Evolutionary conservation across 2,113 vertebrate species (phyloP).

Genomic region (Vulpes vulpes): DNA sequence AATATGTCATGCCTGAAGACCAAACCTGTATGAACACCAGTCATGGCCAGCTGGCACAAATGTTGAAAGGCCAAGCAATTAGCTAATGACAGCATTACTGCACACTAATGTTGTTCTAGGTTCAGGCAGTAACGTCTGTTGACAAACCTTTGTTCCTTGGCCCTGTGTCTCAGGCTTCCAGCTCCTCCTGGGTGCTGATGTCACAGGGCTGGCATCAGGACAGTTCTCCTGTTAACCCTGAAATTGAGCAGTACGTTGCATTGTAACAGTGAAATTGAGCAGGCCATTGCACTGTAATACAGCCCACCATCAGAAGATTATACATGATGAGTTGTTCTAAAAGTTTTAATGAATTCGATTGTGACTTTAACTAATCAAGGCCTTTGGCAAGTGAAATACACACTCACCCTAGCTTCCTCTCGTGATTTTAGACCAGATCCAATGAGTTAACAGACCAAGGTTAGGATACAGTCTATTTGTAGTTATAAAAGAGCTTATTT

Average conservation of each 20-base stretch:
- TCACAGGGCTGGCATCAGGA: not conserved
- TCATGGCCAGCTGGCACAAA: not conserved
- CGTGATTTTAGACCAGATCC: not conserved
- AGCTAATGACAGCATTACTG: not conserved
- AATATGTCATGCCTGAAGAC: not conserved
- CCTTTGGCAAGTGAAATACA: not conserved
- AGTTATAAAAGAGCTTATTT: not conserved
- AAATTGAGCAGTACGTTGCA: not conserved
- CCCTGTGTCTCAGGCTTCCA: not conserved
- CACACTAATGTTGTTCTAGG: not conserved
- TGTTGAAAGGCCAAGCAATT: not conserved
- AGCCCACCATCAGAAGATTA: not conserved
- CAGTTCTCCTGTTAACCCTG: not conserved
- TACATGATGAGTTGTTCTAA: not conserved
- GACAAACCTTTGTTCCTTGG: conserved; percentile 5
- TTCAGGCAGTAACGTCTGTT: not conserved
- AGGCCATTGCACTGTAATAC: not conserved
- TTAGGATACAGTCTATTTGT: not conserved
- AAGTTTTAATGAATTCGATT: not conserved
- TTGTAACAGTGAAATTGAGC: not conserved
- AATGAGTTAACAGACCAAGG: not conserved
- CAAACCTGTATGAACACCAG: not conserved
- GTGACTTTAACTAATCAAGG: not conserved
- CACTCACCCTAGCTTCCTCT: not conserved
- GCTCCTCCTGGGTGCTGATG: not conserved